These are phyloP conservation scores for Excalfactoria chinensis DNA, from an alignment of 2,113 vertebrate genomes.

Conservation along the genomic window DNA sequence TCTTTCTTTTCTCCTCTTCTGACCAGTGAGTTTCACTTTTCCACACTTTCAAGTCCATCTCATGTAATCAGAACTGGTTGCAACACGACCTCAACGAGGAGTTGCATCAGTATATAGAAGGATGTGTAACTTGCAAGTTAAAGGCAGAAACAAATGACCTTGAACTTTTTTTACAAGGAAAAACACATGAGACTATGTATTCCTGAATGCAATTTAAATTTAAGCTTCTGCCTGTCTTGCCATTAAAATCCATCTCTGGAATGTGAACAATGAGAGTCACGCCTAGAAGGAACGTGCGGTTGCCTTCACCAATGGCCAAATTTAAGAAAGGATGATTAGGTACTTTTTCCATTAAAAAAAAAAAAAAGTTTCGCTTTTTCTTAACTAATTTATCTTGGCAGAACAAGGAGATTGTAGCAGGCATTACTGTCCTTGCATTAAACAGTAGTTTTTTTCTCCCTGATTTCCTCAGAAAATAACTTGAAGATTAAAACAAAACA, in stretches of 20 bases:
- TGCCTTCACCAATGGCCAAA: neutral
- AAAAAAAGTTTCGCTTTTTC: neutral
- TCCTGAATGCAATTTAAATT: neutral
- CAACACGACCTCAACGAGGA: neutral
- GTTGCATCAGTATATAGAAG: neutral
- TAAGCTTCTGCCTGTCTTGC: neutral
- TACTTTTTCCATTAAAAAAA: neutral
- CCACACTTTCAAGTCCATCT: neutral
- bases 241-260: neutral
- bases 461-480: slow-evolving; percentile 27
- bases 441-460: neutral
- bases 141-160: neutral
- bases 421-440: neutral
- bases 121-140: neutral
- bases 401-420: neutral
- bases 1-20: accelerated
- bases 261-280: neutral
- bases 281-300: neutral
- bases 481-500: neutral
- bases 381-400: slow-evolving; percentile 35
- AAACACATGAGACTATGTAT: neutral
- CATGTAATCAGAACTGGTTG: neutral
- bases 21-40: neutral
- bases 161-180: neutral
- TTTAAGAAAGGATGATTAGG: slow-evolving; percentile 8